Percentiles rank a stretch among this genome's conserved stretches.
Conservation (phyloP, 2,113 vertebrate genomes). For the Chaetops frenatus region DNA sequence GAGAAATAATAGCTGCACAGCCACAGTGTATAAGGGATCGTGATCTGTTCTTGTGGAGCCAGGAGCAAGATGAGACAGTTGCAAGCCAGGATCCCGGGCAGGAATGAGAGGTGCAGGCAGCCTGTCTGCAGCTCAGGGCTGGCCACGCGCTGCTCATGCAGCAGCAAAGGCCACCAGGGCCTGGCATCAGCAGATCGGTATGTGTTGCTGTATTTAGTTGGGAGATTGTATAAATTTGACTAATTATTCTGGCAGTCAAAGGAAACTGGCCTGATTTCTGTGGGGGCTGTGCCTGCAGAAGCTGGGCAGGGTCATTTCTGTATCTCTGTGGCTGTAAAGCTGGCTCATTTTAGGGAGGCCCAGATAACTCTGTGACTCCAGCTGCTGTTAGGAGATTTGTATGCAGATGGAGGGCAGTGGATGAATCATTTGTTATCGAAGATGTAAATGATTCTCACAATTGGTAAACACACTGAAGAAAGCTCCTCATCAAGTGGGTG, state of each 20-base stretch:
- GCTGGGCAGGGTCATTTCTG: background rate
- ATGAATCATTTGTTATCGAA: background rate
- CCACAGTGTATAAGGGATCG: fast-evolving
- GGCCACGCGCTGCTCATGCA: background rate
- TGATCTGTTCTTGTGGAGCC: fast-evolving
- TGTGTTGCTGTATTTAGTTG: background rate
- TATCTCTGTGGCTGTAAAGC: background rate
- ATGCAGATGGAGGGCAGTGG: constrained; percentile 8
- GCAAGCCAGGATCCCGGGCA: fast-evolving
- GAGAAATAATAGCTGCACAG: background rate
- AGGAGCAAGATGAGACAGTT: fast-evolving
- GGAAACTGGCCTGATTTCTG: background rate
- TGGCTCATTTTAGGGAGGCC: background rate
- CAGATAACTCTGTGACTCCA: background rate
- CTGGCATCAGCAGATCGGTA: constrained; percentile 8
- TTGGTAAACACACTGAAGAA: constrained; percentile 25
- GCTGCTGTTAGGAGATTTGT: constrained; percentile 11
- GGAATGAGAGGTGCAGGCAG: background rate
- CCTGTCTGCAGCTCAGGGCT: background rate
- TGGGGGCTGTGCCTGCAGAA: background rate
- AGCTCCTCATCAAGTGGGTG: background rate
- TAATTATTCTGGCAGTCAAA: background rate
- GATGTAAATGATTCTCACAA: constrained; percentile 11
- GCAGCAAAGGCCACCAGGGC: background rate
- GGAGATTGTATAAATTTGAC: background rate